phyloP scores from a whole-genome alignment of 2,113 vertebrate species.

The Meriones unguiculatus region DNA sequence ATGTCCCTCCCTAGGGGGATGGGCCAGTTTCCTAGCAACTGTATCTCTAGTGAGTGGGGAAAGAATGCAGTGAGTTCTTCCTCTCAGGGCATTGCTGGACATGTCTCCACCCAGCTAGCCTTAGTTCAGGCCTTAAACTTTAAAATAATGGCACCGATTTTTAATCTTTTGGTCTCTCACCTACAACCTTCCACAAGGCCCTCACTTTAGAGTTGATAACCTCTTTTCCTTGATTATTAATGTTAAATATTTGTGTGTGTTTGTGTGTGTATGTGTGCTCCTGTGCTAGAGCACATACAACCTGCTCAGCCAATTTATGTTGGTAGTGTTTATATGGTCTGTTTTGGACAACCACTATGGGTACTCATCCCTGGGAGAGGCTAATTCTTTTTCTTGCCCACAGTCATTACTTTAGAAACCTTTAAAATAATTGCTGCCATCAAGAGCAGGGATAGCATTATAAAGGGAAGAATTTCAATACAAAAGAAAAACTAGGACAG shows the following conservation, averaged over 20 bases:
- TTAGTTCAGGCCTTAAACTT: too few species aligned
- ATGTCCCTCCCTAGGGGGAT: too few species aligned
- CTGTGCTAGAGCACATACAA: neutral
- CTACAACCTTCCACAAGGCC: neutral
- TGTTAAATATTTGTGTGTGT: neutral
- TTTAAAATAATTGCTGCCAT: neutral
- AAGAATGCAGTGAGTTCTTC: too few species aligned
- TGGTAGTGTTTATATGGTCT: neutral
- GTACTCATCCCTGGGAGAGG: neutral
- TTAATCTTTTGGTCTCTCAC: too few species aligned
- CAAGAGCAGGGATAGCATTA: neutral
- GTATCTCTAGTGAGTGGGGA: too few species aligned
- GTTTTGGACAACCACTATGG: neutral
- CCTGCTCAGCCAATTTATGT: neutral
- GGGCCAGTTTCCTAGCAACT: too few species aligned
- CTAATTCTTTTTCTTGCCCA: neutral
- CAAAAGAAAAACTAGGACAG: neutral
- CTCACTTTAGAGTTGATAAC: neutral
- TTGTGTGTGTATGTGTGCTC: neutral
- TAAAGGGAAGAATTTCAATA: neutral
- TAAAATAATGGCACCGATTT: too few species aligned
- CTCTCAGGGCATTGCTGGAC: too few species aligned
- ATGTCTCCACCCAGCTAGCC: too few species aligned
- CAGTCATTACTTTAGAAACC: neutral
- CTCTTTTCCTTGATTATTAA: neutral